Evolutionary conservation across 2,888 invertebrate species (phyloP), one percentile per base, ranked within the genome.

Genomic region (Apodemia zela): DNA sequence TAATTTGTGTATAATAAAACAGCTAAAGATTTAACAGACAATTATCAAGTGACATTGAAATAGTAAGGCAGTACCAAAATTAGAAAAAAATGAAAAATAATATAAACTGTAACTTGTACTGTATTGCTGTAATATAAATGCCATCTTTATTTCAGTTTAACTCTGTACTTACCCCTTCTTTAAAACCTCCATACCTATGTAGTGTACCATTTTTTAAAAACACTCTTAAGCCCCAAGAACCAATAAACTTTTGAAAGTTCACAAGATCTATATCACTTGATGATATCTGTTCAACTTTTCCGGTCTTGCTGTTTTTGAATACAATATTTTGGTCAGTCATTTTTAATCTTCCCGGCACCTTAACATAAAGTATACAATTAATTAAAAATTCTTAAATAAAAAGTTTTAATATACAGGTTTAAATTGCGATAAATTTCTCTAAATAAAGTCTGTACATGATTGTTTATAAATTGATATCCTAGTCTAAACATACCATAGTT

Each of bases 281-380:
- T 45, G 94, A 92, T 69, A 99, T 95, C 79, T 98, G 97, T 79
- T 98, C 98, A 0, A 98, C 97, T 87, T 98, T 98, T 2, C 99
- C 99, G 0, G 99, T 99, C 88, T 98, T 98, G 70, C 94, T 96
- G 84, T 98, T 99, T 84, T 99, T 99, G 82, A 98, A 99, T 60
- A 97, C 93, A 45, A 99, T 95, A 73, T 94, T 95, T 77, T 97
- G 96, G 70, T 98, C 98, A 0, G 98, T 97, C 84, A 99, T 94
- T 85, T 98, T 98, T 45, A 99, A 85, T 66, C 97, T 94, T 0
- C 99, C 99, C 8, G 96, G 95, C 60, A 97, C 96, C 99, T 99
- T 77, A 33, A 33, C 33, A 33, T 33, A 33, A 33, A 33, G 33
- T 2, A 33, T 10, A 10, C 2, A 33, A 33, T 7, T 1, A 33